A percentile compares a stretch with the other conserved stretches of the same genome.
phyloP scores from a whole-genome alignment of 2,888 invertebrate genomes.

The Abrostola tripartita region DNA sequence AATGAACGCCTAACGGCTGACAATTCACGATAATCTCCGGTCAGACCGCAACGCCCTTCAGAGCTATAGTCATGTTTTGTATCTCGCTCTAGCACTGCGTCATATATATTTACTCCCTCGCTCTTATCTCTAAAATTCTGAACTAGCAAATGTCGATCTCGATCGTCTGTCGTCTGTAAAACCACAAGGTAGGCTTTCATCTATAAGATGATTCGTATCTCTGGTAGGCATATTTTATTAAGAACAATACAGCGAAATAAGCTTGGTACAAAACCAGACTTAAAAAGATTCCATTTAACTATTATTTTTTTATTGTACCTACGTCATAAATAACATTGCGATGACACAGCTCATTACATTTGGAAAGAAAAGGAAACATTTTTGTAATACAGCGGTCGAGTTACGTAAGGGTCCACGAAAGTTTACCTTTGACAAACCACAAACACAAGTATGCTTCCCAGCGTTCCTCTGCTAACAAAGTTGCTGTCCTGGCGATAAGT shows the following conservation, averaged over 20 bases:
- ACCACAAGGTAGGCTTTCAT: conserved; percentile 36
- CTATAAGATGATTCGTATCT: conserved; percentile 21
- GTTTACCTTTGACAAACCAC: conserved; percentile 70
- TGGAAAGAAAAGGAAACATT: conserved; percentile 35
- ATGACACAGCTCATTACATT: conserved; percentile 35
- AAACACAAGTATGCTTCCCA: conserved; percentile 58
- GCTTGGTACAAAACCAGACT: not conserved
- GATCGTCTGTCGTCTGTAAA: conserved; percentile 44
- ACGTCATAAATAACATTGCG: conserved; percentile 32
- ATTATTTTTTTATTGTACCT: not conserved
- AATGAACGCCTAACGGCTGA: conserved; percentile 48
- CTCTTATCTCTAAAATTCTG: conserved; percentile 48
- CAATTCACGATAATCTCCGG: conserved; percentile 64
- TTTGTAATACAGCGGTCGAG: conserved; percentile 36
- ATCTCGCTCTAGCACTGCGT: conserved; percentile 35
- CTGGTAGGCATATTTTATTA: no score
- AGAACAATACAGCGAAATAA: not conserved
- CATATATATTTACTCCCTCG: conserved; percentile 28
- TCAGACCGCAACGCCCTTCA: conserved; percentile 57
- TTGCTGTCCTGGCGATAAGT: conserved; percentile 50
- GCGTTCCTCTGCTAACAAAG: conserved; percentile 56
- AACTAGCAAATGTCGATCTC: conserved; percentile 58
- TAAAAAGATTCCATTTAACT: not conserved
- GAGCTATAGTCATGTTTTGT: conserved; percentile 40
- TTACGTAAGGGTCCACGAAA: conserved; percentile 60